A percentile compares a stretch with the other conserved stretches of the same genome.
phyloP scores from a whole-genome alignment of 2,888 invertebrate species.

The Heteromurus nitidus region DNA sequence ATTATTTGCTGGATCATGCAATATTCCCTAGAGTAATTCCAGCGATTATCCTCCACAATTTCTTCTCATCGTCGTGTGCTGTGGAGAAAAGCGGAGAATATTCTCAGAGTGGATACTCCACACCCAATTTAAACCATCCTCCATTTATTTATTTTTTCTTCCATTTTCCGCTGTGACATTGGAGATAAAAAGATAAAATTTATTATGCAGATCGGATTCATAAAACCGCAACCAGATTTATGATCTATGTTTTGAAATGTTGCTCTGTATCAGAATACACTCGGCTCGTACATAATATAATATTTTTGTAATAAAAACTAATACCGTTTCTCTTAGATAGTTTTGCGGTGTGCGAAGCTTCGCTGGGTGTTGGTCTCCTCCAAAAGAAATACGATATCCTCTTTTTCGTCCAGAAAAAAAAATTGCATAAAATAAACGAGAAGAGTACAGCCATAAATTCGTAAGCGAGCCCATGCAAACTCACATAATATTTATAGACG shows the following conservation, averaged over 20 bases:
- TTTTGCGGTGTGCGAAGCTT: not conserved
- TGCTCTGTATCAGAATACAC: conserved; percentile 14
- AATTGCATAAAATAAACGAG: conserved; percentile 38
- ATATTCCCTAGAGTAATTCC: too few species aligned
- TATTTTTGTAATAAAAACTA: conserved; percentile 17
- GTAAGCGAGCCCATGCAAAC: conserved; percentile 16
- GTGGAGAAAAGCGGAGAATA: too few species aligned
- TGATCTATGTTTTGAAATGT: conserved; percentile 41
- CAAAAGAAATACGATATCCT: conserved; percentile 32
- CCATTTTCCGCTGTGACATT: conserved; percentile 46
- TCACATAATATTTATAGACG: conserved; percentile 16
- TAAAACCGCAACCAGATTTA: conserved; percentile 56
- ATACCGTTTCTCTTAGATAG: not conserved
- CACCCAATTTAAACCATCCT: too few species aligned
- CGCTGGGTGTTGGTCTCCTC: not conserved
- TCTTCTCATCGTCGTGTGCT: too few species aligned
- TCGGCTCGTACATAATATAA: not conserved
- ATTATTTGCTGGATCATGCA: too few species aligned
- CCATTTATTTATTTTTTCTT: conserved; percentile 18
- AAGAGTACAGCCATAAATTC: conserved; percentile 36
- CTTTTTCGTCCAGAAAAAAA: conserved; percentile 1
- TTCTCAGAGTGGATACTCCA: too few species aligned
- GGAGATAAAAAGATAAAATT: conserved; percentile 58
- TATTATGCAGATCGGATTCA: conserved; percentile 58
- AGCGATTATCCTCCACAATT: too few species aligned